phyloP scores from a whole-genome alignment of 2,797 vertebrate species.

The Coregonus suidteri region DNA sequence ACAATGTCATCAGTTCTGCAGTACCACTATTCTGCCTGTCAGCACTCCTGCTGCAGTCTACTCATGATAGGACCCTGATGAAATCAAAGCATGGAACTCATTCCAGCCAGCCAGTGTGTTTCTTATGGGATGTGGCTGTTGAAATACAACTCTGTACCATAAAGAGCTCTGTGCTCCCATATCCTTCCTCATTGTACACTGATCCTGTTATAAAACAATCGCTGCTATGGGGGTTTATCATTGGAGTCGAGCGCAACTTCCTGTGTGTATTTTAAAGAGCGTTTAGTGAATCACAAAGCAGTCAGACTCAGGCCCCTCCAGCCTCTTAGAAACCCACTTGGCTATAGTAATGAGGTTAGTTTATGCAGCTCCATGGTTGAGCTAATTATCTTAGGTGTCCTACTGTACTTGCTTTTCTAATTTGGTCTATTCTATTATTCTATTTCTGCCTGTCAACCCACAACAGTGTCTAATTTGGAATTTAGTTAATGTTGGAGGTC shows the following conservation, averaged over 20 bases:
- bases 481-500: conserved; percentile 47
- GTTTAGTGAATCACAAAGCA: conserved; percentile 62
- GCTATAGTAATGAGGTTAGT: conserved; percentile 71
- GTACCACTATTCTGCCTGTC: background rate
- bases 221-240: conserved; percentile 31
- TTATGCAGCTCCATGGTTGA: conserved; percentile 62
- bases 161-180: background rate
- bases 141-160: background rate
- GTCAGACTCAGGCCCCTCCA: conserved; percentile 56
- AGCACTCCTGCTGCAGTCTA: background rate
- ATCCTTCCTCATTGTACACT: conserved; percentile 33
- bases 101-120: background rate
- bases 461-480: conserved; percentile 49
- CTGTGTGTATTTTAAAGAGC: conserved; percentile 50
- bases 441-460: conserved; percentile 51
- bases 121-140: background rate
- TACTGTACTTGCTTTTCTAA: conserved; percentile 64
- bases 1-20: background rate
- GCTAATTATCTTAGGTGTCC: conserved; percentile 72
- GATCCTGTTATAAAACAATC: conserved; percentile 32
- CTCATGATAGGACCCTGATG: background rate
- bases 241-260: conserved; percentile 43
- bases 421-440: conserved; percentile 51
- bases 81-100: background rate
- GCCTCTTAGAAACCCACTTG: conserved; percentile 48